Evolutionary conservation across 2,888 invertebrate species (phyloP), one percentile per base, ranked within the genome.

Genomic region (Apamea anceps): DNA sequence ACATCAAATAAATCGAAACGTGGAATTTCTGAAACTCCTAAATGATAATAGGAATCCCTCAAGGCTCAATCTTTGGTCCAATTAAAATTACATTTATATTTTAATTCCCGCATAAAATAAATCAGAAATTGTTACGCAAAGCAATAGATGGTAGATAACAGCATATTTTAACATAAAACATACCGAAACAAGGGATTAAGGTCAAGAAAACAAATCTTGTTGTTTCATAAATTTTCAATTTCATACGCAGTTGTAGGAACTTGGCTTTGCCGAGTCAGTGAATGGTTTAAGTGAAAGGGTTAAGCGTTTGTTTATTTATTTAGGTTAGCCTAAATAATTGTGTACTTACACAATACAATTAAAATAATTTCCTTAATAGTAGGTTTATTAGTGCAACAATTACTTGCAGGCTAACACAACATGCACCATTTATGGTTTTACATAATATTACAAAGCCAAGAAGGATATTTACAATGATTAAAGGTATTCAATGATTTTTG

Each of bases 171-270:
- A 42, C 45, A 37, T 62, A 65, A 60, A 77, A 66, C 51, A 75
- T 66, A 78, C 72, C 32, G 51, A 66, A 45, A 82, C 32, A n/a
- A 45, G 7, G 71, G 54, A 86, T 82, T 82, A 85, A 86, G 83
- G 81, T 82, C 75, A 75, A 32, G 65, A 71, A 80, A 86, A 90
- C 88, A 90, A 92, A 92, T 91, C 90, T 91, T 87, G 89, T 89
- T 91, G 89, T 91, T 92, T 90, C 90, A 92, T 92, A 91, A 91
- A 92, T 93, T 92, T 92, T 92, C 91, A 91, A 92, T 92, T 91
- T 89, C 90, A 89, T 90, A 90, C 88, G 85, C 89, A 88, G 80
- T 85, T 71, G 87, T 89, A 88, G 75, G 87, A 87, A 90, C 88
- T 87, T 90, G 86, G 76, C 84, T 89, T 85, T 65, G 67, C 76